These are phyloP conservation scores for Crypturellus tataupa DNA, from an alignment of 2,797 vertebrate species.

Conservation along the genomic window DNA sequence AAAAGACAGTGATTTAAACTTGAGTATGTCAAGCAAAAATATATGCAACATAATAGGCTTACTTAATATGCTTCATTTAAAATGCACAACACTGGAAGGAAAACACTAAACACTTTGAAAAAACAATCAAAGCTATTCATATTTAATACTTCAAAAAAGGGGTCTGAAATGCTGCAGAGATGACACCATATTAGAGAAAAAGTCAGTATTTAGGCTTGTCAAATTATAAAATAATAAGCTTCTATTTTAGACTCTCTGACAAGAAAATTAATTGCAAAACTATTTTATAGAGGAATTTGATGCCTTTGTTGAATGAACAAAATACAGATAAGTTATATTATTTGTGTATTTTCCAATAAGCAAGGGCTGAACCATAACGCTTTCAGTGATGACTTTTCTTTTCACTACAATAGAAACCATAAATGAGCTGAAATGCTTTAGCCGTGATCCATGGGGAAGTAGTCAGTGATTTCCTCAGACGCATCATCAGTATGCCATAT, in stretches of 20 bases:
- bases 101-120: slow-evolving; percentile 35
- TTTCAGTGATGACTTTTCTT: background rate
- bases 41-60: background rate
- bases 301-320: slow-evolving; percentile 24
- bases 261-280: slow-evolving; percentile 47
- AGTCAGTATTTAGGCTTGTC: slow-evolving; percentile 10
- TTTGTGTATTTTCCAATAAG: slow-evolving; percentile 13
- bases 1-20: background rate
- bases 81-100: background rate
- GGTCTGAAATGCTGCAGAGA: slow-evolving; percentile 11
- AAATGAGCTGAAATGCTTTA: background rate
- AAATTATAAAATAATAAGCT: slow-evolving; percentile 52
- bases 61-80: slow-evolving; percentile 39
- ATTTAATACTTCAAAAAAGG: slow-evolving; percentile 56
- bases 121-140: slow-evolving; percentile 45
- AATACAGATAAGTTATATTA: background rate
- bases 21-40: slow-evolving; percentile 17
- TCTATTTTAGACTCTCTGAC: slow-evolving; percentile 17
- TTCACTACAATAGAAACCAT: background rate
- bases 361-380: background rate
- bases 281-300: background rate
- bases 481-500: background rate
- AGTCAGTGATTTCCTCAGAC: background rate
- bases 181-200: slow-evolving; percentile 43
- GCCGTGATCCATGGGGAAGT: background rate